Conservation (phyloP, 2,888 invertebrate species). For the Kuschelorhynchus macadamiae region DNA sequence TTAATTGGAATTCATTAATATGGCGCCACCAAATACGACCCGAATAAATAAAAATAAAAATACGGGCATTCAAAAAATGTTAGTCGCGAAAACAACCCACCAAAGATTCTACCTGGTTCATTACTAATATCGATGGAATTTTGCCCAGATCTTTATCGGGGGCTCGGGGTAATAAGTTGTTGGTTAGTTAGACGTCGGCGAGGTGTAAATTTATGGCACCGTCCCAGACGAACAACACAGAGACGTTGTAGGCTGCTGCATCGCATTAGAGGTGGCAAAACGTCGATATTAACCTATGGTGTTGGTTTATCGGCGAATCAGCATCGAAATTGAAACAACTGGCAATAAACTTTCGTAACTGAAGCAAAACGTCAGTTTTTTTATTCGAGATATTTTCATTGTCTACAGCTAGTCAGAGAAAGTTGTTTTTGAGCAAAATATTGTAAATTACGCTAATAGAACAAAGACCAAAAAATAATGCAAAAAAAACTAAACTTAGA, state of each 20-base stretch:
- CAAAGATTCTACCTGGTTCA: conserved; percentile 35
- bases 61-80: conserved; percentile 1
- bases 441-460: no score
- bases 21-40: conserved; percentile 5
- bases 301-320: conserved; percentile 18
- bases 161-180: conserved; percentile 21
- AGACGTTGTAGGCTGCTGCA: conserved; percentile 24
- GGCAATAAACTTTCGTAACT: no score
- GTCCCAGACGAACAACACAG: conserved; percentile 26
- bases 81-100: background rate
- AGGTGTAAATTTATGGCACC: conserved; percentile 39
- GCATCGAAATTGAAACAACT: background rate
- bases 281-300: conserved; percentile 11
- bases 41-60: conserved; percentile 5
- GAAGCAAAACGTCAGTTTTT: no score
- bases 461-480: no score
- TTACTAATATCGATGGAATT: conserved; percentile 34
- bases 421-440: no score
- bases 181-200: conserved; percentile 35
- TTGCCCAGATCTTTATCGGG: conserved; percentile 42
- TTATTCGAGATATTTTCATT: no score
- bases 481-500: no score
- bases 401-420: no score
- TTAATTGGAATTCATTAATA: background rate
- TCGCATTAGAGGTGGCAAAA: conserved; percentile 16